Base-by-base conservation (phyloP, 2,113 vertebrate species). In the Micronisus gabar region DNA sequence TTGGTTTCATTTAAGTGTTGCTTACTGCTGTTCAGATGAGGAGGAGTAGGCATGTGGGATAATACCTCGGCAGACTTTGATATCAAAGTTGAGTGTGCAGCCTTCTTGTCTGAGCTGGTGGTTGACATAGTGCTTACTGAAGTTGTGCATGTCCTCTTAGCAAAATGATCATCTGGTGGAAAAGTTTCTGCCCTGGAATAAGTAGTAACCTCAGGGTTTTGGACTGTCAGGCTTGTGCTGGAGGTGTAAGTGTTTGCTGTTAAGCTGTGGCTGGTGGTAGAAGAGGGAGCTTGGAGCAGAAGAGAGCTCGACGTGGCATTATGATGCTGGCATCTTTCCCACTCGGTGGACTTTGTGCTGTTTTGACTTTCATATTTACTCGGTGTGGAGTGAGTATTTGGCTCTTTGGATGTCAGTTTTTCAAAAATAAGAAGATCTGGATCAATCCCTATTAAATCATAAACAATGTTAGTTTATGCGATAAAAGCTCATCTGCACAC, bases 391-490 rank as follows among this genome's bases (percentile, higher is more conserved):
- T 96, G 98, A 18, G 97, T 96, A 23, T 98, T 98, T 70, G 98
- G 95, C 19, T 97, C 90, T 23, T 92, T 73, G 21, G 96, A 96
- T 88, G 98, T 98, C 93, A 97, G 83, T 74, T 99, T 99, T 86
- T 98, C 98, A 97, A 99, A 99, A 96, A 99, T 97, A 86, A 99
- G 97, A 96, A 99, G 97, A 93, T 99, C 99, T 38, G 99, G 99
- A 98, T 99, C 99, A 83, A 98, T 96, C 70, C 99, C 99, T 99
- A 81, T 73, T 50, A 95, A 97, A 78, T 82, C 16, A 96, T 47
- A 73, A 66, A 79, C 25, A 45, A 5, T 26, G 41, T 95, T 86
- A 91, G n/a, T 81, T 88, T 38, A 40, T 58, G 53, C 55, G 36
- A 8, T 52, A 32, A 61, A 63, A 86, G 48, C 40, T 92, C 22